Conservation (phyloP, 2,797 vertebrate genomes). For the Acipenser transmontanus region DNA sequence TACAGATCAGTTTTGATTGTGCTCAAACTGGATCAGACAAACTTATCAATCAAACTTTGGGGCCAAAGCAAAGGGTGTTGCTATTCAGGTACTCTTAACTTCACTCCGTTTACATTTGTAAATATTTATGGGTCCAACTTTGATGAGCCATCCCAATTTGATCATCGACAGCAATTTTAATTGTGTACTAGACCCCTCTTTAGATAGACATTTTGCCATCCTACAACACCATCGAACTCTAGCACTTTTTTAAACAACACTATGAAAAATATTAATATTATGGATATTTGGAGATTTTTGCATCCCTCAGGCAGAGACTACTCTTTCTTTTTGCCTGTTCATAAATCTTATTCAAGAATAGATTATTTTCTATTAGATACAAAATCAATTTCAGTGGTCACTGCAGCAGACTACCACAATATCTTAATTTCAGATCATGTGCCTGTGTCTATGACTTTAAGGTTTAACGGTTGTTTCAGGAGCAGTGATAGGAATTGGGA, state of each 20-base stretch:
- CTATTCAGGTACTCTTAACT: not conserved
- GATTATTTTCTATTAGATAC: not conserved
- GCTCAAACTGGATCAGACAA: not conserved
- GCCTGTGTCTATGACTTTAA: not conserved
- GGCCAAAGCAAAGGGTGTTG: not conserved
- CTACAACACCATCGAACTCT: no score
- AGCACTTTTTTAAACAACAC: no score
- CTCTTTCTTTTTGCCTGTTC: not conserved
- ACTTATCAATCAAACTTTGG: slow-evolving; percentile 4
- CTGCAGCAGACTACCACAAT: not conserved
- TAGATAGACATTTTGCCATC: not conserved
- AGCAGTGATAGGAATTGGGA: no score
- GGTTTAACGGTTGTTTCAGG: no score
- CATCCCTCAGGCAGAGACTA: not conserved
- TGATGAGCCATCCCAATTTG: not conserved
- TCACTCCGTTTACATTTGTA: not conserved
- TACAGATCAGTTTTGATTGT: not conserved
- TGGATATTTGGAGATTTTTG: not conserved
- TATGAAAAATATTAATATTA: not conserved
- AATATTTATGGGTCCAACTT: not conserved
- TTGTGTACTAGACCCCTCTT: not conserved
- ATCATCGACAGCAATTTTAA: not conserved
- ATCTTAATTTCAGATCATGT: not conserved
- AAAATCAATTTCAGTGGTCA: not conserved
- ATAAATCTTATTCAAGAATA: not conserved